A percentile compares a stretch with the other conserved stretches of the same genome.
Conservation (phyloP, 2,888 invertebrate species). For the Apeira syringaria region DNA sequence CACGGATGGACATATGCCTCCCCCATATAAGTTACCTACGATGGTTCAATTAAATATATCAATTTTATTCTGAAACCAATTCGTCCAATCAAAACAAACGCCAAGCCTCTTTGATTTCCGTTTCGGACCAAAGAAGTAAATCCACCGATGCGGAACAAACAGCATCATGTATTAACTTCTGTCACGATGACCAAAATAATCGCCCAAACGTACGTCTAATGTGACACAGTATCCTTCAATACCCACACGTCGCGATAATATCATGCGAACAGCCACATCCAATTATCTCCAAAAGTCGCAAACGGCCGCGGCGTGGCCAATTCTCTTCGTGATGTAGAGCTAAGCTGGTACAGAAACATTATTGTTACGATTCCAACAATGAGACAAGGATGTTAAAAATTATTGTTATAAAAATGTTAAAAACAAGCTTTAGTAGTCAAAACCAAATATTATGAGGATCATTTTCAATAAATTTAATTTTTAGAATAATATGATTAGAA, state of each 20-base stretch:
- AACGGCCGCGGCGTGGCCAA: constrained; percentile 1
- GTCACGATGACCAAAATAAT: neutral
- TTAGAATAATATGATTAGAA: too few relatives aligned
- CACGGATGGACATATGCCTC: too few relatives aligned
- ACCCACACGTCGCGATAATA: neutral
- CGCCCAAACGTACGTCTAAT: neutral
- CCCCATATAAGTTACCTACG: too few relatives aligned
- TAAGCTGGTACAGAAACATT: neutral
- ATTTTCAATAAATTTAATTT: too few relatives aligned
- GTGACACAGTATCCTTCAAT: neutral
- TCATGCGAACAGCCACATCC: neutral
- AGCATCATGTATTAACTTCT: neutral
- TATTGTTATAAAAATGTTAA: too few relatives aligned
- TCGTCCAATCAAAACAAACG: too few relatives aligned
- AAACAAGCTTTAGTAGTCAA: too few relatives aligned
- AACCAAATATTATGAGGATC: too few relatives aligned
- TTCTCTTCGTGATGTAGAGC: constrained; percentile 1
- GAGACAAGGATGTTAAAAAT: too few relatives aligned
- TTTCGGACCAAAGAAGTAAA: neutral
- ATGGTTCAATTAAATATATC: too few relatives aligned
- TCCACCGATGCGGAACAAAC: neutral
- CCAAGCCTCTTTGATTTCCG: neutral
- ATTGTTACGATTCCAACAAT: too few relatives aligned
- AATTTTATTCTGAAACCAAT: too few relatives aligned
- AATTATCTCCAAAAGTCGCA: neutral